A percentile compares a stretch with the other conserved stretches of the same genome.
Evolutionary conservation across 2,888 invertebrate genomes (phyloP).

Genomic region (Eristalis pertinax): DNA sequence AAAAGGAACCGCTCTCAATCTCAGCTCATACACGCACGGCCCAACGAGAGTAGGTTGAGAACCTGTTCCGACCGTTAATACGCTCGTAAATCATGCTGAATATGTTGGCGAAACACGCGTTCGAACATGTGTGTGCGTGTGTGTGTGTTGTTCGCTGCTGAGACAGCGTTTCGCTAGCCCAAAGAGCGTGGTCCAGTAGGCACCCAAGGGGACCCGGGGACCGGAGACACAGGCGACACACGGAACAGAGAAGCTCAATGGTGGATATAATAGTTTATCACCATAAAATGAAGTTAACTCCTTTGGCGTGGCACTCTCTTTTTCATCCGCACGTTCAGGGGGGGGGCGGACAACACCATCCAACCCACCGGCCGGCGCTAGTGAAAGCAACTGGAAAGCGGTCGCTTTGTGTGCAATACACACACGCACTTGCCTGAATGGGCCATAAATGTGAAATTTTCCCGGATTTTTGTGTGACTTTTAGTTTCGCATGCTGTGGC

Average conservation of each 20-base stretch:
- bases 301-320: conserved; percentile 3
- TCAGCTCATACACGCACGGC: conserved; percentile 4
- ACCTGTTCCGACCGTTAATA: conserved; percentile 54
- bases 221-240: not conserved
- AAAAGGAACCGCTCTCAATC: conserved; percentile 35
- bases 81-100: conserved; percentile 62
- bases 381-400: conserved; percentile 50
- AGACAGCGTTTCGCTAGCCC: conserved; percentile 7
- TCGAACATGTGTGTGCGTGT: conserved; percentile 22
- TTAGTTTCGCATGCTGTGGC: not conserved
- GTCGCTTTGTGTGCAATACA: conserved; percentile 10
- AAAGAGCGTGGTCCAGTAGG: not conserved
- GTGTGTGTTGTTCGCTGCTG: not conserved
- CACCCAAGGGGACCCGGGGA: not conserved
- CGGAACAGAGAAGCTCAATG: conserved; percentile 12
- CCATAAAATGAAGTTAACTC: conserved; percentile 60
- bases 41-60: not conserved
- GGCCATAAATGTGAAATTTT: conserved; percentile 48
- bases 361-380: not conserved
- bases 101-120: conserved; percentile 50
- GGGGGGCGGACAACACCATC: not conserved
- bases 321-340: not conserved
- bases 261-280: conserved; percentile 50
- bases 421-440: not conserved
- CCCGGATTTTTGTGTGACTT: conserved; percentile 29